Base-by-base conservation (phyloP, 2,113 vertebrate genomes). In the Tragelaphus strepsiceros region DNA sequence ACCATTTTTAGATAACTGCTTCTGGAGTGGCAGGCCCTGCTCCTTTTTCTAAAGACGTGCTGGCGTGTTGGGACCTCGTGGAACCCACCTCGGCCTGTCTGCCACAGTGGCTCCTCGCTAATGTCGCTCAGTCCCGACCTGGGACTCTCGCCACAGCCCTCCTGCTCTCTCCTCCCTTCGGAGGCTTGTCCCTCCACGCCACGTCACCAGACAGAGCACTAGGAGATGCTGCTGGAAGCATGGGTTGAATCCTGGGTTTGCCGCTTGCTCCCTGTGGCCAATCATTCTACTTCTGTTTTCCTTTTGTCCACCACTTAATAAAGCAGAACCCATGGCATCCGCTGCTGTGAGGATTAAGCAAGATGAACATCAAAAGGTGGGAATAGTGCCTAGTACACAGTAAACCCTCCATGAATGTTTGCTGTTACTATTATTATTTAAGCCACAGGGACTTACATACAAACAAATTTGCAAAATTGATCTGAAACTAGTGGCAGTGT, bases 61-160 rank as follows among this genome's bases (percentile, higher is more conserved):
- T 6, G 54, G 21, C 16, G 53, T 4, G 4, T 19, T 1, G 0
- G 21, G 46, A 59, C 39, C 21, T 32, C 0, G 8, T 21, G 1
- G 16, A 22, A 49, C 39, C 22, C 6, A 17, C 59, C 39, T 6
- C 7, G 1, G 39, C 16, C 13, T 21, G 4, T 21, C 54, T 83
- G 32, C 61, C 4, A 32, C 22, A 14, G 54, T 4, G 4, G 1
- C 14, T 6, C 16, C 16, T 17, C 32, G 6, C 14, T 43, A 24
- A 22, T 11, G 51, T 6, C 4, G 15, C 49, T 56, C n/a, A 49
- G 21, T n/a, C 6, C 1, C 54, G 56, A 30, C 21, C 15, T 71
- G 19, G 15, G 87, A 59, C 28, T 43, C 24, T 49, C 0, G 2
- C 30, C 51, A 56, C 11, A n/a, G 67, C 21, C 39, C 61, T 91